phyloP scores from a whole-genome alignment of 2,888 invertebrate genomes.

The Metacarcinus magister region DNA sequence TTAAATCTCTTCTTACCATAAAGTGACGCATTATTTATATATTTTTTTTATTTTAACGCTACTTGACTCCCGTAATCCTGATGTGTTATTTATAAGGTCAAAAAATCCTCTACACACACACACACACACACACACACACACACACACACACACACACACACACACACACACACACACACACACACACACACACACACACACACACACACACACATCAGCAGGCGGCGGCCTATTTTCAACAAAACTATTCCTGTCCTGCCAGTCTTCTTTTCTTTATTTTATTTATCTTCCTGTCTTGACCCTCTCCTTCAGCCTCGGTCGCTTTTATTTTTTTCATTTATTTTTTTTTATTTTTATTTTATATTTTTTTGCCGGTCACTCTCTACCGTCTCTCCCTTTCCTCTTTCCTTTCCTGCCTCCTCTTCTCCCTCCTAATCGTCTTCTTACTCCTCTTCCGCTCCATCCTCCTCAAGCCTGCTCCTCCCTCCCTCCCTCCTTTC shows the following conservation, averaged over 20 bases:
- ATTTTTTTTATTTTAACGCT: too few species aligned
- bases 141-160: conserved; percentile 32
- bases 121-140: conserved; percentile 43
- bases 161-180: conserved; percentile 8
- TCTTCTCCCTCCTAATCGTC: not conserved
- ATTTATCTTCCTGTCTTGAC: not conserved
- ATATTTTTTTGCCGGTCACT: not conserved
- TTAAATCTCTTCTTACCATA: too few species aligned
- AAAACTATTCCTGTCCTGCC: not conserved
- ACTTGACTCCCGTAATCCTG: too few species aligned
- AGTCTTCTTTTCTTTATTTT: not conserved
- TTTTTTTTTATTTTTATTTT: not conserved
- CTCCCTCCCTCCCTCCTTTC: not conserved
- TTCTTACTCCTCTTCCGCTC: not conserved
- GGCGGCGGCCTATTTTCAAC: not conserved
- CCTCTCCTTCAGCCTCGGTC: not conserved
- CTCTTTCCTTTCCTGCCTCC: not conserved
- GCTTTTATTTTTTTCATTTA: not conserved
- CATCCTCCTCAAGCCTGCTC: not conserved
- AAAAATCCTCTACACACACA: not conserved
- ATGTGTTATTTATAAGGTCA: too few species aligned
- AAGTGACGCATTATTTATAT: too few species aligned
- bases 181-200: conserved; percentile 18
- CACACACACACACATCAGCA: too few species aligned
- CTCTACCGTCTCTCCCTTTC: not conserved